Base-by-base conservation (phyloP, 23 tunicate species). In the Oikopleura dioica region DNA sequence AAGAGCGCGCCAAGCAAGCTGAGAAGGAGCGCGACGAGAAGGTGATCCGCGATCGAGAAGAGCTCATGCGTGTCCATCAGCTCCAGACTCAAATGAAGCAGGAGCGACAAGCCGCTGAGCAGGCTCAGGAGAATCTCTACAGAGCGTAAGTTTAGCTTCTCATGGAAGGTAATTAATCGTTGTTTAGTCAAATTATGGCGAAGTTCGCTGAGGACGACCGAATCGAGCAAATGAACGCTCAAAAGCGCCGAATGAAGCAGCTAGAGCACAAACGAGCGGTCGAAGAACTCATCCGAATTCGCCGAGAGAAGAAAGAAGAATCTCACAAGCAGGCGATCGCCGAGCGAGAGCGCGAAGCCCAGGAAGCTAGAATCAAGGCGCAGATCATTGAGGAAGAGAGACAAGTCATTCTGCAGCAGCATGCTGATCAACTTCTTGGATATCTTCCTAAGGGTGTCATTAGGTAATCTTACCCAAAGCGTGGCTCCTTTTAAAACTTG, bases 141-240 rank as follows among this genome's bases (percentile, higher is more conserved):
- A 69, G 77, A 50, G 30, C 28, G 30, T 0, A 24, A 68, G 31
- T 0, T 24, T 24, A 0, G 28, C 0, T 68, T 29, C 33, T 68
- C 76, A n/a, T 51, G 0, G 23, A 68, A 0, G 35, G 33, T 35
- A 29, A 21, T 23, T 68, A 21, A 21, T 24, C 0, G 33, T 29
- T 29, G 31, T 44, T 44, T 16, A 44, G 55, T 9, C 55, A 44
- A 44, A 9, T 44, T 5, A 44, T 44, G 55, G 97, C 87, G 59
- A 91, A 91, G 38, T 91, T 91, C 78, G 97, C 97, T 37, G 94
- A 91, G 51, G 97, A 91, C 76, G 97, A 91, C 78, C 85, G 92
- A 1, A 82, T 91, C 35, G 97, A 91, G 77, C 97, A 91, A 59
- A 85, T 91, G 87, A 91, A 91, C 50, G 92, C 87, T 30, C 92